Evolutionary conservation across 30 jellyfish, hydroid and myxozoan species (phyloP).

Genomic region (Clytia hemisphaerica): DNA sequence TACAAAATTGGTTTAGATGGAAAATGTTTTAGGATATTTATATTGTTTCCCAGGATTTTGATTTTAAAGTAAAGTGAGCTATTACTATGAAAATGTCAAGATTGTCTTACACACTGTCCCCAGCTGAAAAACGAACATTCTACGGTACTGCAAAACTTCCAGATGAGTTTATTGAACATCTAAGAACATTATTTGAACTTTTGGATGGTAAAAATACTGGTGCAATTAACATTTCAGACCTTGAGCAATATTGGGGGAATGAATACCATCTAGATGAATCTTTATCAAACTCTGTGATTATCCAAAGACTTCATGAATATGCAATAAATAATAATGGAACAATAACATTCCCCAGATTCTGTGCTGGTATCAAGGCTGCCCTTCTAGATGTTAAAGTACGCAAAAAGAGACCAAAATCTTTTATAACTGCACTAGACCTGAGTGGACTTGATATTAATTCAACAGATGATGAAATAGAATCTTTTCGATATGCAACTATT

Average conservation of each 20-base stretch:
- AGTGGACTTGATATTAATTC: too few relatives aligned
- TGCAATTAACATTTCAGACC: background rate
- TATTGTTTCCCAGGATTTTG: too few relatives aligned
- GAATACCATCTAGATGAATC: conserved; percentile 4
- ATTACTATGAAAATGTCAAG: too few relatives aligned
- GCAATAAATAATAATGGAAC: background rate
- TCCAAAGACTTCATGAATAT: background rate
- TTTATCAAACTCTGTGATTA: background rate
- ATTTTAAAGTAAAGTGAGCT: too few relatives aligned
- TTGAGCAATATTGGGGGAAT: conserved; percentile 4
- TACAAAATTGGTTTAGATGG: too few relatives aligned
- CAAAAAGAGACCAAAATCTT: background rate
- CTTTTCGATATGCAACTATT: too few relatives aligned
- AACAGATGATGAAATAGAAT: too few relatives aligned
- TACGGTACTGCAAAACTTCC: background rate
- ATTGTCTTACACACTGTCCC: conserved; percentile 1
- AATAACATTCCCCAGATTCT: background rate
- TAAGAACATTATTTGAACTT: background rate
- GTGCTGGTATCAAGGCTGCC: background rate
- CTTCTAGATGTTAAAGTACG: background rate
- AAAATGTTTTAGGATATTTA: too few relatives aligned
- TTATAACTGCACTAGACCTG: background rate
- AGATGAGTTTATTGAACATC: background rate
- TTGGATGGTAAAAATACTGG: background rate
- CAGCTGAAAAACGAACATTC: background rate